Evolutionary conservation across 2,797 vertebrate species (phyloP).

Genomic region (Caiman crocodilus): DNA sequence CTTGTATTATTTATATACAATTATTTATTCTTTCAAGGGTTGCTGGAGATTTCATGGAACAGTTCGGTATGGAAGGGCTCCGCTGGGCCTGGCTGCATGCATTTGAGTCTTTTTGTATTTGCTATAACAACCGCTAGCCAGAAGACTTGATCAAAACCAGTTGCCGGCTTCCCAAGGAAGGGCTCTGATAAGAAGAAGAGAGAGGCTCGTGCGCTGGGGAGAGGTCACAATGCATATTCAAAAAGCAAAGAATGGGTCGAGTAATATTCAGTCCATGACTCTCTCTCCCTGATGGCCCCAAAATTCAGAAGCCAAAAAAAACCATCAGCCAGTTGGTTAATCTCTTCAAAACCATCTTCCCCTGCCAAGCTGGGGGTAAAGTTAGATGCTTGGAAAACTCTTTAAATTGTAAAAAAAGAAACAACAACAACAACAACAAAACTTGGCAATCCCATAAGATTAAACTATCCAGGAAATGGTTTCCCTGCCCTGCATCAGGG

Average conservation of each 20-base stretch:
- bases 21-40: not conserved
- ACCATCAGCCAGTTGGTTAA: not conserved
- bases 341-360: not conserved
- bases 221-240: fast-evolving
- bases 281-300: not conserved
- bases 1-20: not conserved
- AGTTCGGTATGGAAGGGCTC: not conserved
- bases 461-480: not conserved
- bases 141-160: not conserved
- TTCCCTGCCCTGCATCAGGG: conserved; percentile 2
- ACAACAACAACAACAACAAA: too few species aligned
- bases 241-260: not conserved
- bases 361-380: not conserved
- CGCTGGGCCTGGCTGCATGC: not conserved
- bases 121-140: not conserved
- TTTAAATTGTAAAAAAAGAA: not conserved
- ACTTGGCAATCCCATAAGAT: not conserved
- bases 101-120: not conserved
- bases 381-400: conserved; percentile 23
- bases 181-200: not conserved
- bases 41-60: not conserved
- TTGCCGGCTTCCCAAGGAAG: not conserved
- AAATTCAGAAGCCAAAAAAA: conserved; percentile 13
- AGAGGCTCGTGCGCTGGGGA: fast-evolving
- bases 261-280: not conserved